A percentile compares a stretch with the other conserved stretches of the same genome.
Evolutionary conservation across 2,888 invertebrate species (phyloP).

Genomic region (Tetragonula carbonaria): DNA sequence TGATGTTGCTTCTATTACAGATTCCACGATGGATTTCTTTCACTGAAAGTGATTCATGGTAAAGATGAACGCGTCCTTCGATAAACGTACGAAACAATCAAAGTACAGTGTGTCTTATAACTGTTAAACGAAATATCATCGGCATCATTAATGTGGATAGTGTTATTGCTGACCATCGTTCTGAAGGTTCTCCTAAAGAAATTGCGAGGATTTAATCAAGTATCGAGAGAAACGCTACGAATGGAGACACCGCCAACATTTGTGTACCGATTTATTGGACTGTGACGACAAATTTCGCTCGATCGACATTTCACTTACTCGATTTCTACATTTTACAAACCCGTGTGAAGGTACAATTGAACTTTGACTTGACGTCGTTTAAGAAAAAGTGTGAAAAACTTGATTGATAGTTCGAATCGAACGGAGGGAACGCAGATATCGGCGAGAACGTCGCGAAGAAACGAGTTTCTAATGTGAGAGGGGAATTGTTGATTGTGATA

Average conservation of each 20-base stretch:
- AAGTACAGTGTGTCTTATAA: neutral
- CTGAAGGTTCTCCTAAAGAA: conserved; percentile 71
- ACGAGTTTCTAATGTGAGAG: conserved; percentile 42
- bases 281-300: conserved; percentile 65
- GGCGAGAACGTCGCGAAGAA: neutral
- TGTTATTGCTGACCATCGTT: conserved; percentile 71
- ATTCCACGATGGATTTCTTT: neutral
- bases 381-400: neutral
- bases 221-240: neutral
- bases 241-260: conserved; percentile 16
- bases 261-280: conserved; percentile 42
- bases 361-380: neutral
- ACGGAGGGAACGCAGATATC: neutral
- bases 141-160: conserved; percentile 73
- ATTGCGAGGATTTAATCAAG: conserved; percentile 46
- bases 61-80: neutral
- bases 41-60: neutral
- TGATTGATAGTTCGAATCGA: neutral
- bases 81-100: neutral
- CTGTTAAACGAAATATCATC: neutral
- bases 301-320: neutral
- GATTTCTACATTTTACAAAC: too few species aligned
- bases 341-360: neutral
- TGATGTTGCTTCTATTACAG: neutral
- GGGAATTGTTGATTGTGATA: neutral